Evolutionary conservation across 2,113 vertebrate genomes (phyloP), one percentile per base, ranked within the genome.

Genomic region (Ia io): DNA sequence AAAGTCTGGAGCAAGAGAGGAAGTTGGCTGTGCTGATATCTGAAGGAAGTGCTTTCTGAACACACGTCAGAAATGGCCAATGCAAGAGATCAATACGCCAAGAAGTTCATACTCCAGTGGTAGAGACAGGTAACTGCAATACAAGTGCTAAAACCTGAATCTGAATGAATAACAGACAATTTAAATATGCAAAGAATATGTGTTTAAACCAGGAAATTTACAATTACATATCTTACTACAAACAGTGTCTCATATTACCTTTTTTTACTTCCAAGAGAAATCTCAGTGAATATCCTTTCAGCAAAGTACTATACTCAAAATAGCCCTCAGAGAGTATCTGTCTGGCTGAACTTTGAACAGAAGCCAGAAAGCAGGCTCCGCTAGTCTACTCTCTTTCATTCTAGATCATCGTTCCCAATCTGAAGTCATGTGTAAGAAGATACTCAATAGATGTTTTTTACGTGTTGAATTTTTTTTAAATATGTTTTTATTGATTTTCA

Each of bases 191-290:
- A 73, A 93, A 42, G 25, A 42, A 61, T 28, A 23, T 84, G 44
- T 51, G 47, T 90, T 69, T 80, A 70, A 51, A 87, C 53, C 13
- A 94, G 77, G 65, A 73, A 93, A 90, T 63, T 78, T 63, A 87
- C 37, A 67, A 42, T 18, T 87, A 65, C 0, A 2, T 79, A 70
- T 82, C 47, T 69, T 90, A 67, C 84, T n/a, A 40, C 5, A 76
- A 69, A 82, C 51, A 67, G 20, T 78, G 25, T 61, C 73, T 91
- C 88, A 30, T 37, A 88, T 53, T 69, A 76, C 25, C 12, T 37
- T 84, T 76, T 84, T 74, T 37, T 51, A 93, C 51, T 65, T 91
- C 51, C 77, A 94, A 76, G 53, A 88, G 70, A 84, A 95, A 89
- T 82, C 69, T 65, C 16, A 18, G 7, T 37, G 76, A 88, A 18